phyloP scores from a whole-genome alignment of 2,888 invertebrate genomes.

The Caenorhabditis angaria region DNA sequence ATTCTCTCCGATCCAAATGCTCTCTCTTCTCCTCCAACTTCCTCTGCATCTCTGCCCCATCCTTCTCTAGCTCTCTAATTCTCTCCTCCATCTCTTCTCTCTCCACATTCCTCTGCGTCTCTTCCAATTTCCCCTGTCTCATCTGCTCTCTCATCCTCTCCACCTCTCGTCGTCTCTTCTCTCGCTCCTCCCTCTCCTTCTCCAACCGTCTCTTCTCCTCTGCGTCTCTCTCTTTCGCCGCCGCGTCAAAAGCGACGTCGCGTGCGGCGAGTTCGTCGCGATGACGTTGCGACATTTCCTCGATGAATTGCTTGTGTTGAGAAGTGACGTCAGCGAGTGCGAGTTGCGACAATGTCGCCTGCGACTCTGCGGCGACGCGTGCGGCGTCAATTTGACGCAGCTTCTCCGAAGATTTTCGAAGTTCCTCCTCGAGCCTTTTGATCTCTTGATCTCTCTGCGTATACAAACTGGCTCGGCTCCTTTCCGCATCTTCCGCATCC shows the following conservation, averaged over 20 bases:
- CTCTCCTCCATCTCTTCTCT: constrained; percentile 38
- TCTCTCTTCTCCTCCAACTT: constrained; percentile 32
- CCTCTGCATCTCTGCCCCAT: constrained; percentile 29
- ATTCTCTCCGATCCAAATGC: constrained; percentile 37
- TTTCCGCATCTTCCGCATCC: constrained; percentile 41
- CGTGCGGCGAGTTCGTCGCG: constrained; percentile 49
- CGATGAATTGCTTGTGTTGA: constrained; percentile 58
- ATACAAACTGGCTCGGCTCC: constrained; percentile 31
- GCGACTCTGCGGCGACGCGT: constrained; percentile 21
- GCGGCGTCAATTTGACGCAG: constrained; percentile 34
- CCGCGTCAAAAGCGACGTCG: constrained; percentile 25
- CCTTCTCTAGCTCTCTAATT: constrained; percentile 35
- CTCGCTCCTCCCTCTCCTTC: constrained; percentile 33
- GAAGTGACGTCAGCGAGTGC: constrained; percentile 40
- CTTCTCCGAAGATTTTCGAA: constrained; percentile 32
- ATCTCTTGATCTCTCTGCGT: constrained; percentile 33
- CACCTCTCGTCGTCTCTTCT: constrained; percentile 29
- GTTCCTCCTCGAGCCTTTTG: constrained; percentile 33
- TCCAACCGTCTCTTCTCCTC: constrained; percentile 23
- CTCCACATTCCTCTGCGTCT: constrained; percentile 33
- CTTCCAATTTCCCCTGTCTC: constrained; percentile 36
- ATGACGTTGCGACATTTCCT: constrained; percentile 50
- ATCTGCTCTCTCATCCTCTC: constrained; percentile 40
- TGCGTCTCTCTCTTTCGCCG: constrained; percentile 11
- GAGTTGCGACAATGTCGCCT: constrained; percentile 36